These are phyloP conservation scores for Glaucidium brasilianum DNA, from an alignment of 2,113 vertebrate species.

Conservation along the genomic window DNA sequence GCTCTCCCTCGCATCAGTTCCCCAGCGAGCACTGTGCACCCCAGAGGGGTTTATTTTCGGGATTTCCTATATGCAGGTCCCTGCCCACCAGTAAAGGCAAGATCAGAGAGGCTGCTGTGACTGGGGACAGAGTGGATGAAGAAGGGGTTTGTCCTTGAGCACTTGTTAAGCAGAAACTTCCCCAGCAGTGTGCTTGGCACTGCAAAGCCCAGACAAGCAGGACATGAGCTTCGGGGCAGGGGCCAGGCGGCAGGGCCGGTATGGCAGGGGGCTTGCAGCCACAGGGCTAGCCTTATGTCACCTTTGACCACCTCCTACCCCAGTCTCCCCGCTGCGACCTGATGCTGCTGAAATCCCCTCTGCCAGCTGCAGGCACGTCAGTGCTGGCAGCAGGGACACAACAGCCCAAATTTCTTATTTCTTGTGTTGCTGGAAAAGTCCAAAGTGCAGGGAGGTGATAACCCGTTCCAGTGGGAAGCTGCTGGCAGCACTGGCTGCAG, in stretches of 20 bases:
- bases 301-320: not conserved
- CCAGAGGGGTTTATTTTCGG: not conserved
- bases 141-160: not conserved
- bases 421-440: not conserved
- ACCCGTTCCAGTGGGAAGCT: not conserved
- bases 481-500: not conserved
- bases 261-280: not conserved
- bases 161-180: not conserved
- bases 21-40: not conserved
- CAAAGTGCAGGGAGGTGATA: not conserved
- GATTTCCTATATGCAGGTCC: not conserved
- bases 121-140: not conserved
- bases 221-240: not conserved
- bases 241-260: not conserved
- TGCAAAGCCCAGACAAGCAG: not conserved
- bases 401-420: not conserved
- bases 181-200: fast-evolving
- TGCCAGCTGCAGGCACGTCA: fast-evolving
- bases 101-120: not conserved
- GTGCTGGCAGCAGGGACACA: not conserved
- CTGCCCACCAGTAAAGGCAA: not conserved
- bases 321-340: fast-evolving
- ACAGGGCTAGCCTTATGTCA: not conserved
- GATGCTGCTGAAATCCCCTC: not conserved
- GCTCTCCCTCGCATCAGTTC: not conserved